Evolutionary conservation across 2,888 invertebrate species (phyloP).

Genomic region (Horisme vitalbata): DNA sequence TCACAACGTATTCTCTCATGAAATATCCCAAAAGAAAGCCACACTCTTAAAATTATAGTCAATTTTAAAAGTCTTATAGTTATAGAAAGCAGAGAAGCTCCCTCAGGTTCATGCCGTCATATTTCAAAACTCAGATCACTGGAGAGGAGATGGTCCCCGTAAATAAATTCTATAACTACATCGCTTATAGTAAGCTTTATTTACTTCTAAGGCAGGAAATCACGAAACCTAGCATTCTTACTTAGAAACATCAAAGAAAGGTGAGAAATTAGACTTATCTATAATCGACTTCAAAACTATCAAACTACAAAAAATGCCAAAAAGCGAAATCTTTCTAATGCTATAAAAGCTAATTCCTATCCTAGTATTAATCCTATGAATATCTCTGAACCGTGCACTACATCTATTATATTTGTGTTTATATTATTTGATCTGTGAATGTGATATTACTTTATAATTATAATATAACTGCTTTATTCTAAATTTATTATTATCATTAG

Average conservation of each 20-base stretch:
- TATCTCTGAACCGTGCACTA: constrained; percentile 70
- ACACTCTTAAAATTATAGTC: constrained; percentile 56
- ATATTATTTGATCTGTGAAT: constrained; percentile 48
- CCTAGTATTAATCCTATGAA: constrained; percentile 49
- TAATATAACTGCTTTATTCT: constrained; percentile 42
- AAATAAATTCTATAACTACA: constrained; percentile 60
- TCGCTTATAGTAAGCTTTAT: constrained; percentile 61
- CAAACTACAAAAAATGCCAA: constrained; percentile 69
- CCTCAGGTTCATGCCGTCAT: constrained; percentile 46
- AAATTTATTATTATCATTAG: constrained; percentile 48
- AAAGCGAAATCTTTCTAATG: constrained; percentile 67
- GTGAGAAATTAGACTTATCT: constrained; percentile 52
- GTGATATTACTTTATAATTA: constrained; percentile 43
- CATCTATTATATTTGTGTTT: constrained; percentile 52
- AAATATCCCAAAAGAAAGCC: constrained; percentile 55
- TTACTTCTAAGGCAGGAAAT: constrained; percentile 68
- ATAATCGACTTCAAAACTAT: constrained; percentile 66
- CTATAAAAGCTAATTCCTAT: constrained; percentile 71
- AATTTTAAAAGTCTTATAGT: constrained; percentile 64
- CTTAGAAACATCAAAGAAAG: constrained; percentile 53
- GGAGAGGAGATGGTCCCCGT: constrained; percentile 75
- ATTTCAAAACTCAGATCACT: constrained; percentile 64
- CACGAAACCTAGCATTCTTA: constrained; percentile 69
- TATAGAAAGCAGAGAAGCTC: constrained; percentile 66
- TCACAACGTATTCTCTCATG: constrained; percentile 68